These are phyloP conservation scores for Muscidifurax raptorellus DNA, from an alignment of 1,140 invertebrate genomes.

Conservation along the genomic window DNA sequence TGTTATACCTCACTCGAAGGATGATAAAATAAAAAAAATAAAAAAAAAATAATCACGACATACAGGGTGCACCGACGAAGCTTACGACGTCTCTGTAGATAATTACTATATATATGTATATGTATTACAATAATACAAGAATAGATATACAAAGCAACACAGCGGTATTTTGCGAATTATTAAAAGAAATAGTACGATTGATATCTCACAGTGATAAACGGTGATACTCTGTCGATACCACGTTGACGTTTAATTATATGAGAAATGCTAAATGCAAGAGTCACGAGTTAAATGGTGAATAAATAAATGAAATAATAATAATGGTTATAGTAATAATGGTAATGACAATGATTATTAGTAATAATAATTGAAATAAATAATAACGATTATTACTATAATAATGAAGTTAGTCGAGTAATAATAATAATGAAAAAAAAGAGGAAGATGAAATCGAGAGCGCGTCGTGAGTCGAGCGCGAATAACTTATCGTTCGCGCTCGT, in stretches of 20 bases:
- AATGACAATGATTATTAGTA: constrained; percentile 38
- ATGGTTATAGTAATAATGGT: constrained; percentile 38
- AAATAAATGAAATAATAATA: constrained; percentile 38
- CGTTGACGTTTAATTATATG: constrained; percentile 46
- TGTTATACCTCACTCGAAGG: constrained; percentile 71
- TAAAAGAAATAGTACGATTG: constrained; percentile 45
- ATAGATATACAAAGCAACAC: constrained; percentile 30
- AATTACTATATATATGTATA: constrained; percentile 56
- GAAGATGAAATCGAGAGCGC: constrained; percentile 50
- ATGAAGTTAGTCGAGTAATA: constrained; percentile 33
- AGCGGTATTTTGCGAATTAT: constrained; percentile 55
- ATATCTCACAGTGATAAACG: constrained; percentile 56
- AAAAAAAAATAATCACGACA: constrained; percentile 59
- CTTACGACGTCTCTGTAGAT: constrained; percentile 62
- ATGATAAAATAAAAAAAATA: constrained; percentile 27
- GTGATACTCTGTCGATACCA: constrained; percentile 52
- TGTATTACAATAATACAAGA: constrained; percentile 47
- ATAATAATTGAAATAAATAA: constrained; percentile 32
- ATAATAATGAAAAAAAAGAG: constrained; percentile 29
- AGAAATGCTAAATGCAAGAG: constrained; percentile 40
- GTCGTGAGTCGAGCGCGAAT: constrained; percentile 25
- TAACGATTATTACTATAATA: constrained; percentile 46
- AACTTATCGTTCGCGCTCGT: constrained; percentile 26
- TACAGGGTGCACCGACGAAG: constrained; percentile 71
- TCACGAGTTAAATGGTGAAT: constrained; percentile 46